Conservation (phyloP, 92 coral and sea anemone species). For the Epizoanthus rinbou region DNA sequence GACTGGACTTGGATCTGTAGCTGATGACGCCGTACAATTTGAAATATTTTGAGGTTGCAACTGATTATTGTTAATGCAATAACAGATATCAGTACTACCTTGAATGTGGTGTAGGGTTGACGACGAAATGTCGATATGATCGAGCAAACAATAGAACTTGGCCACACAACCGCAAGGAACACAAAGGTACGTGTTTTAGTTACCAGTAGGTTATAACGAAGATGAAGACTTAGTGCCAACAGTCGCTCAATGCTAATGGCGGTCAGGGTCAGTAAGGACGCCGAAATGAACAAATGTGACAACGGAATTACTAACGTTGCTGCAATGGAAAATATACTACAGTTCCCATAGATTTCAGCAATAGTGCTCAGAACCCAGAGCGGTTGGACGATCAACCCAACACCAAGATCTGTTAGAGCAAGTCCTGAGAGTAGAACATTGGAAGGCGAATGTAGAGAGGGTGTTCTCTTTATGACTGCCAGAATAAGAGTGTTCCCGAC, state of each 20-base stretch:
- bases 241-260: background rate
- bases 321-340: background rate
- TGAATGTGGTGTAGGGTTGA: background rate
- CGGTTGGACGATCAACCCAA: constrained; percentile 49
- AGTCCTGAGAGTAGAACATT: constrained; percentile 39
- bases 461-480: constrained; percentile 32
- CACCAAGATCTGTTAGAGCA: constrained; percentile 49
- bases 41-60: background rate
- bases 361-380: constrained; percentile 27
- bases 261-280: background rate
- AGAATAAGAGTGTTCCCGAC: constrained; percentile 39
- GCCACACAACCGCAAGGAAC: background rate
- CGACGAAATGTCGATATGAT: background rate
- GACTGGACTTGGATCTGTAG: background rate
- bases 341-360: constrained; percentile 11
- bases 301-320: background rate
- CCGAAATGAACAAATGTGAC: background rate
- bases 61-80: background rate
- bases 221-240: background rate
- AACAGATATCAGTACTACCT: background rate
- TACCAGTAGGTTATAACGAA: background rate
- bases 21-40: background rate
- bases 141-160: background rate
- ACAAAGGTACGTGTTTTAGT: background rate
- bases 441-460: constrained; percentile 43